Evolutionary conservation across 2,888 invertebrate genomes (phyloP), one percentile per base, ranked within the genome.

Genomic region (Drosophila mimetica): DNA sequence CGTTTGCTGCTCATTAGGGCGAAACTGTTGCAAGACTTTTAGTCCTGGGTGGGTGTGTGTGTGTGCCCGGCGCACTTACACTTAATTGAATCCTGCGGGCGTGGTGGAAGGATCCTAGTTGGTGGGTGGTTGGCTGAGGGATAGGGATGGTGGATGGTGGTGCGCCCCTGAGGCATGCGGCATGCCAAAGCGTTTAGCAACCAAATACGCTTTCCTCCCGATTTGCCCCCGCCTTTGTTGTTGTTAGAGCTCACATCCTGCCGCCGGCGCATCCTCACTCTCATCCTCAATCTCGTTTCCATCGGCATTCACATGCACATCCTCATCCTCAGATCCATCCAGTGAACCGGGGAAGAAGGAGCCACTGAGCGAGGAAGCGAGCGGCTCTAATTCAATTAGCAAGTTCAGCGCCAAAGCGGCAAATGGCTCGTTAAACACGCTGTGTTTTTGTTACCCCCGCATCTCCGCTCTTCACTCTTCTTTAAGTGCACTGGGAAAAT

Each of bases 341-440:
- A 34, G 41, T 64, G 66, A 65, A 36, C 51, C 66, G n/a, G 42
- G 66, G 11, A 50, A 22, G 59, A 32, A 42, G 65, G 42, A 51
- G 42, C 64, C 63, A 61, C 30, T 41, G 48, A 64, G 48, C 65
- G 63, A 41, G 63, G 34, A 61, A 61, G 78, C 67, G 55, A 74
- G 86, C 79, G 76, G 51, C 75, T 83, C 84, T 84, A 84, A 84
- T 84, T 84, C 88, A 84, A 84, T 84, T 84, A 84, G 88, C 88
- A 88, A 86, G 88, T 84, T 84, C 87, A 88, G 81, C 86, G 84
- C 86, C 88, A 86, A 86, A 88, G 86, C 77, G 66, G 88, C 86
- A 86, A 84, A 84, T 84, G 84, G 85, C 84, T 84, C 88, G 86
- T 84, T 84, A 88, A 84, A 84, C 84, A 84, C 80, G 86, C 84